A percentile compares a stretch with the other conserved stretches of the same genome.
These are phyloP conservation scores for Drosophila ogumai DNA, from an alignment of 1,140 invertebrate species.

Conservation along the genomic window DNA sequence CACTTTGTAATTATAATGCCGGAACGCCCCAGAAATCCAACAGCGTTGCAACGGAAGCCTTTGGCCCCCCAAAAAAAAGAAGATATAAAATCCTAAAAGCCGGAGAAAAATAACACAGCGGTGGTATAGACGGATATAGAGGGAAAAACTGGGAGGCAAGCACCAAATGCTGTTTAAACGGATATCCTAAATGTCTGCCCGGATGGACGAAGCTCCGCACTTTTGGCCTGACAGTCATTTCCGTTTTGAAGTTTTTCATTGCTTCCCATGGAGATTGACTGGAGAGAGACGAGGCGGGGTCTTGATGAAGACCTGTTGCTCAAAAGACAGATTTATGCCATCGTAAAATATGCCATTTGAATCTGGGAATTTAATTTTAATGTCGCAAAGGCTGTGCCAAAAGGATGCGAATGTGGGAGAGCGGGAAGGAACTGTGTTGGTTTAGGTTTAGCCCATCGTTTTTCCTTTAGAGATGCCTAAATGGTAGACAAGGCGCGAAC, in stretches of 20 bases:
- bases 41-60: constrained; percentile 19
- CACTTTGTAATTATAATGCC: constrained; percentile 55
- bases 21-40: constrained; percentile 10
- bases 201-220: constrained; percentile 38
- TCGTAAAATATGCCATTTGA: constrained; percentile 68
- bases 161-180: constrained; percentile 52
- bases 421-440: not conserved
- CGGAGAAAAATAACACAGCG: constrained; percentile 17
- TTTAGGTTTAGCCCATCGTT: constrained; percentile 2
- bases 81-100: constrained; percentile 26
- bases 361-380: constrained; percentile 68
- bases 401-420: constrained; percentile 2
- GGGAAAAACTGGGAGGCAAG: constrained; percentile 10
- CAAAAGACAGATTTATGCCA: constrained; percentile 55
- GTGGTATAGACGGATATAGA: constrained; percentile 17
- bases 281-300: not conserved
- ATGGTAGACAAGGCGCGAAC: not conserved
- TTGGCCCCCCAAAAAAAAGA: not conserved
- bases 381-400: constrained; percentile 26
- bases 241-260: constrained; percentile 65
- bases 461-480: not conserved
- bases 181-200: constrained; percentile 69
- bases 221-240: constrained; percentile 70
- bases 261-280: constrained; percentile 37
- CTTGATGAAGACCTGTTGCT: constrained; percentile 60